phyloP scores from a whole-genome alignment of 2,888 invertebrate species.

The Chironomus tentans region DNA sequence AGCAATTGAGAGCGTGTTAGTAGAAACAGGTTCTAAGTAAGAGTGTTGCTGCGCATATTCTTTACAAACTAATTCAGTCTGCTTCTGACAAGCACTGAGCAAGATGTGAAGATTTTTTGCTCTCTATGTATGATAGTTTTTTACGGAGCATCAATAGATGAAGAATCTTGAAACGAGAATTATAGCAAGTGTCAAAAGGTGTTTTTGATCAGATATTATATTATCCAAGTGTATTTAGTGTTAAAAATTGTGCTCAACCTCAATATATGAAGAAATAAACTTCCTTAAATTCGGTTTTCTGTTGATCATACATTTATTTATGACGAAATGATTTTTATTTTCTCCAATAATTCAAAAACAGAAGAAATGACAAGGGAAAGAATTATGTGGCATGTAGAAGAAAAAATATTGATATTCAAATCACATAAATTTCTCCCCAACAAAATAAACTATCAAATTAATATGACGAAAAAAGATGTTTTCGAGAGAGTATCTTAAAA shows the following conservation, averaged over 20 bases:
- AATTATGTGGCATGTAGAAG: too few relatives aligned
- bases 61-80: constrained; percentile 2
- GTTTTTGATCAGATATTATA: too few relatives aligned
- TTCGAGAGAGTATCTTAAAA: background rate
- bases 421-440: constrained; percentile 18
- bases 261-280: too few relatives aligned
- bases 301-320: background rate
- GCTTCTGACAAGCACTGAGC: constrained; percentile 14
- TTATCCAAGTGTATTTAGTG: too few relatives aligned
- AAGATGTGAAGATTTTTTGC: background rate
- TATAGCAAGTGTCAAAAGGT: too few relatives aligned
- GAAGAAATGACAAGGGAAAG: too few relatives aligned
- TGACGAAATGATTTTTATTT: background rate
- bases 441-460: constrained; percentile 13
- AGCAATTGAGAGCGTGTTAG: background rate
- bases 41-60: constrained; percentile 13
- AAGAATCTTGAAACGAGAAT: too few relatives aligned
- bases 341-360: background rate
- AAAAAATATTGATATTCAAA: constrained; percentile 20
- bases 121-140: constrained; percentile 3
- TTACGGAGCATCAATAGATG: too few relatives aligned
- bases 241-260: too few relatives aligned
- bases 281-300: too few relatives aligned
- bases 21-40: background rate
- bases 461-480: constrained; percentile 11